These are phyloP conservation scores for Drosophila ercepeae DNA, from an alignment of 1,140 invertebrate genomes.

Conservation along the genomic window DNA sequence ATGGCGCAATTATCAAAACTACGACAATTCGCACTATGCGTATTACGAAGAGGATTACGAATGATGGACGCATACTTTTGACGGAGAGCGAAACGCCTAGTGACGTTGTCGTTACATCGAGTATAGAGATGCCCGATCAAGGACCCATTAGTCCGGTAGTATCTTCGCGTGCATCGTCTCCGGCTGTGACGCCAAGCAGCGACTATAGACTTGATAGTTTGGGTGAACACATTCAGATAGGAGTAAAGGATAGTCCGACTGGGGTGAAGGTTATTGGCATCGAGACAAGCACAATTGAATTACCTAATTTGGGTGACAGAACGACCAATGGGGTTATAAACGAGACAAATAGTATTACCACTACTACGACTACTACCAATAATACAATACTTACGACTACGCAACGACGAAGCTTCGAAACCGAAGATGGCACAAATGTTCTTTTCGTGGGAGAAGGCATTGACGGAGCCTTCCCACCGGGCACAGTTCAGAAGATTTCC, in stretches of 20 bases:
- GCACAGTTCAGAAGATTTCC: conserved; percentile 86
- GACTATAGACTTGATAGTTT: conserved; percentile 38
- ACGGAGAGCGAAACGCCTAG: conserved; percentile 70
- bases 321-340: conserved; percentile 43
- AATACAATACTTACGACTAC: conserved; percentile 71
- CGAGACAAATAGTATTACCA: conserved; percentile 53
- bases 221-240: conserved; percentile 54
- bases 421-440: conserved; percentile 80
- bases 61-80: conserved; percentile 75
- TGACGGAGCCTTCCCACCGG: conserved; percentile 77
- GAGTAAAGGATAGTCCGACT: conserved; percentile 45
- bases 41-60: conserved; percentile 74
- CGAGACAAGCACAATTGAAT: conserved; percentile 54
- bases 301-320: conserved; percentile 30
- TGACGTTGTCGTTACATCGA: conserved; percentile 75
- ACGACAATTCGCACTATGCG: conserved; percentile 81
- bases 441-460: conserved; percentile 80
- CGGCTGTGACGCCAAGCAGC: conserved; percentile 46
- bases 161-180: conserved; percentile 37
- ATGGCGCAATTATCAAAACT: conserved; percentile 81
- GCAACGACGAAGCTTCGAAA: conserved; percentile 77
- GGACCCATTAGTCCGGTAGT: conserved; percentile 58
- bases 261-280: conserved; percentile 71
- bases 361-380: conserved; percentile 67
- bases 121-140: conserved; percentile 80